Base-by-base conservation (phyloP, 2,888 invertebrate genomes). In the Sympetrum striolatum region DNA sequence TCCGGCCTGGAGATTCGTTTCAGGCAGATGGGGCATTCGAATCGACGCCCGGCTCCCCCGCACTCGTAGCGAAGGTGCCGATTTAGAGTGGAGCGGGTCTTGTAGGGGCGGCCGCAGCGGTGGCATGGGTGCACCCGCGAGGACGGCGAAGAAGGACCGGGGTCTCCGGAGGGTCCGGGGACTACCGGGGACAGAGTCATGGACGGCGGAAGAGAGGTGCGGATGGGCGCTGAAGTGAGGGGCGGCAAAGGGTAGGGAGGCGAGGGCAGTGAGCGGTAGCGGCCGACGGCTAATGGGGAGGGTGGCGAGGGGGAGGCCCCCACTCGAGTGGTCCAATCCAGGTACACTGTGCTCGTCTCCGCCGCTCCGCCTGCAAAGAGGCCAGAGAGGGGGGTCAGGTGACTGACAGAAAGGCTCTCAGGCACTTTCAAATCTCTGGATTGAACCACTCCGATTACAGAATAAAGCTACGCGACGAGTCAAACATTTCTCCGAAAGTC, bases 101-200 rank as follows among this genome's bases (percentile, higher is more conserved):
- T 93, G 92, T 93, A 93, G 86, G 92, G 91, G 91, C 93, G 93
- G 90, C 93, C 93, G 92, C 93, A 93, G 91, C 92, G 92, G 91
- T 91, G 91, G 90, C 93, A 93, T 91, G 96, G 96, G 93, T 95
- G 95, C 90, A 86, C 37, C 35, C 86, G 86, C 22, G 86, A 64
- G 86, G 86, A 86, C 35, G 82, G 82, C 25, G 82, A 82, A 53
- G 82, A 82, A 58, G 82, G 82, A 60, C 58, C 82, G 22, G 64
- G n/a, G 18, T 31, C 82, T 58, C 82, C 82, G 64, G 82, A 73
- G 18, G 86, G 86, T 18, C 90, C 90, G 18, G 90, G 81, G 90
- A 90, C 86, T 31, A 90, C 90, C 48, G 86, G 86, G 53, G 80
- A 90, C 31, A 86, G 82, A 82, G 82, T 82, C 82, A 82, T 82